Base-by-base conservation (phyloP, 2,888 invertebrate species). In the Agrenia bidenticulata region DNA sequence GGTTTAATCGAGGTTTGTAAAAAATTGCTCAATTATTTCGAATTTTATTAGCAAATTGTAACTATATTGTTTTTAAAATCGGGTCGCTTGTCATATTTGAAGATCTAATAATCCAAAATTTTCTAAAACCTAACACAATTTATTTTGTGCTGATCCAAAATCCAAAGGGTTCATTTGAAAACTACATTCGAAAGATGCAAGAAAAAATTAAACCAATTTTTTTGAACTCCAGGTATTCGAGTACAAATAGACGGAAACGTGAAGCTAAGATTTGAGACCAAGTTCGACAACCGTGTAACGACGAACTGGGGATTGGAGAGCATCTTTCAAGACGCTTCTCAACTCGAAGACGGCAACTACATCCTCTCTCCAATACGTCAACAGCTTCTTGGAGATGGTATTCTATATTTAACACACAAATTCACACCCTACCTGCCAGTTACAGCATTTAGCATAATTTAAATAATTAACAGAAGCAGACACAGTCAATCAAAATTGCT, bases 231-330 rank as follows among this genome's bases (percentile, higher is more conserved):
- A n/a, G n/a, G n/a, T n/a, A n/a, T n/a, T n/a, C 51, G 51, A 5
- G 23, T 51, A 2, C 54, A 54, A 19, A 5, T 54, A 9, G 54
- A 54, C n/a, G 54, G 27, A 24, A 54, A 54, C 17, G 54, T 54
- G 32, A 54, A 27, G 26, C 54, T 54, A n/a, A 26, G 54, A n/a
- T 54, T 54, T 27, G 27, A 24, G 17, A 24, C 54, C 32, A 54
- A 54, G 19, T 24, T 54, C n/a, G 54, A 54, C 27, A 54, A 54
- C 27, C 26, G 54, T 2, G 15, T 24, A 4, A 27, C 26, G 9
- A 54, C 19, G n/a, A 54, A 54, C 32, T 54, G 54, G 54, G 54
- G 27, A 13, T 15, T 54, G 24, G 21, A 21, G n/a, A 27, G 27
- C 54, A 54, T 54, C 5, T 27, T 54, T 7, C 26, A 54, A 54